These are phyloP conservation scores for Corapipo altera DNA, from an alignment of 2,113 vertebrate genomes.

Conservation along the genomic window DNA sequence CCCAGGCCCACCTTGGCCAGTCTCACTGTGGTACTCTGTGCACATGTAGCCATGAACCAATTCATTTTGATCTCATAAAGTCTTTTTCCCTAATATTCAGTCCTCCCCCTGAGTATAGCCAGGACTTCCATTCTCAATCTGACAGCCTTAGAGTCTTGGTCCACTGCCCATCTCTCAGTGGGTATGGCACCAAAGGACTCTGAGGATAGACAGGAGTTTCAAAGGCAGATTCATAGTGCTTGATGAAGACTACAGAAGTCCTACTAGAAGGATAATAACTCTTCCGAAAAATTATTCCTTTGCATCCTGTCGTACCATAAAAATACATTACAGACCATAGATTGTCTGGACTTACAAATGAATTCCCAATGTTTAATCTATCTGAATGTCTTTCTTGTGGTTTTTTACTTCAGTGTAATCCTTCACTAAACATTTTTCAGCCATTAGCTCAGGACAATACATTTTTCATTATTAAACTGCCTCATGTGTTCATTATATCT, in stretches of 20 bases:
- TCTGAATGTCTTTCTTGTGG: conserved; percentile 67
- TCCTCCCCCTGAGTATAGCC: background rate
- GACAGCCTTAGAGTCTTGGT: background rate
- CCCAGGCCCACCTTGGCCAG: background rate
- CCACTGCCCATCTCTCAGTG: background rate
- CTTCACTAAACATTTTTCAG: conserved; percentile 62
- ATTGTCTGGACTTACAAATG: conserved; percentile 65
- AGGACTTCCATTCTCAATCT: background rate
- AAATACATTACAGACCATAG: conserved; percentile 42
- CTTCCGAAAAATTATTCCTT: background rate
- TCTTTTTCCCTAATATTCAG: background rate
- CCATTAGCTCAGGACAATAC: conserved; percentile 63
- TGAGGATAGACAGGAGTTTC: background rate
- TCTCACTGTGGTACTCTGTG: background rate
- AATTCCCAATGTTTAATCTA: conserved; percentile 70
- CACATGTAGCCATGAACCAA: background rate
- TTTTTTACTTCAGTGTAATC: conserved; percentile 56
- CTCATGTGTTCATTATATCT: conserved; percentile 64
- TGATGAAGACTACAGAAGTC: background rate
- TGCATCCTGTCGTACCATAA: background rate
- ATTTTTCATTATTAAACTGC: conserved; percentile 65
- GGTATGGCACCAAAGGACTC: background rate
- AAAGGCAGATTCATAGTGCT: background rate
- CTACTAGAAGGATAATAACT: conserved; percentile 5
- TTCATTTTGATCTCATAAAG: background rate